Base-by-base conservation (phyloP, 64 coral and sea anemone species). In the Platygyra sinensis region DNA sequence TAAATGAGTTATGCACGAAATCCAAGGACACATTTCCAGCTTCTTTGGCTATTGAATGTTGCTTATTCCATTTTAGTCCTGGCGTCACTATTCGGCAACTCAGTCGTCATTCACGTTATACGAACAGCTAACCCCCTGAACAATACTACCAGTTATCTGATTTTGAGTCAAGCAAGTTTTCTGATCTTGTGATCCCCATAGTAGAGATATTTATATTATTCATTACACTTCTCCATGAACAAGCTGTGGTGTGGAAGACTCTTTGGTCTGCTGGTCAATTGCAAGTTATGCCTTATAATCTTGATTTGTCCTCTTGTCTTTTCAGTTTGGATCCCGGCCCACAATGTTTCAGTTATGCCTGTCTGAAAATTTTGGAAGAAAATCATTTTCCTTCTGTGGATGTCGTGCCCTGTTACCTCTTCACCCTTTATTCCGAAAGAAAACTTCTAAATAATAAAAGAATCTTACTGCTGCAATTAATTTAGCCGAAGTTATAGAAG, bases 91-190 rank as follows among this genome's bases (percentile, higher is more conserved):
- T 79, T 79, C 15, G 51, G 76, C 38, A 79, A 79, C 25, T 79
- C 76, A 4, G 76, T 79, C 24, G n/a, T 79, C 76, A 79, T 79
- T 29, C 51, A 79, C 51, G 16, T 79, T 28, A 79, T 79, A 79
- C 20, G 50, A 54, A 59, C 76, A 79, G 12, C 57, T 51, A 54
- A 55, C 25, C 17, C 20, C 2, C 4, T 55, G n/a, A 79, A 59
- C 51, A 79, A 50, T 10, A 59, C 76, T 10, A 79, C 51, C 22
- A 79, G 55, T 15, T 79, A 54, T 54, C 28, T 79, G 76, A 79
- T 79, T 57, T 29, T 79, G 25, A 55, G 55, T 25, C 76, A 79
- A 54, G 51, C 76, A 12, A 28, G 20, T 52, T 51, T 3, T 36
- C 49, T 11, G 76, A 79, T 55, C 65, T 69, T 10, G 5, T 69